Evolutionary conservation across 2,113 vertebrate species (phyloP), one percentile per base, ranked within the genome.

Genomic region (Pongo pygmaeus): DNA sequence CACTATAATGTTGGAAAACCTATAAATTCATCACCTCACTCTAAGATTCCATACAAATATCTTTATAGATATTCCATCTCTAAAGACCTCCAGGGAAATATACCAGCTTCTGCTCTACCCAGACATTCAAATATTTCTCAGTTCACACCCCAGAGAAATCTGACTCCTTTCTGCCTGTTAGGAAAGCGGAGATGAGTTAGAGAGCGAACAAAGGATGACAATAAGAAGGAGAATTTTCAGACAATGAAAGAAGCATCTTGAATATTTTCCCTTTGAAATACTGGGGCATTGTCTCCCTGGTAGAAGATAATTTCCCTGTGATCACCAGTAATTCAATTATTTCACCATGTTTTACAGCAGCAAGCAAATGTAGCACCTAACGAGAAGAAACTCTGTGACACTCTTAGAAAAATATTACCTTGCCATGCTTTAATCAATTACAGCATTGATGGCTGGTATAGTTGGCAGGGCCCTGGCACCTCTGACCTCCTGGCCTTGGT

Each of bases 361-460:
- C 43, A 95, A 95, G 95, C 92, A 94, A 98, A 97, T 93, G 87
- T 46, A 96, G 94, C 93, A 97, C 92, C 95, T 97, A 97, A 97
- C 50, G 13, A 98, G 97, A 94, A 96, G 92, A 97, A 79, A 97
- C 8, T 77, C 89, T 91, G 77, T 85, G 94, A 98, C 95, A 97
- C 52, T 61, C 77, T 97, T 94, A 84, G 89, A 93, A 96, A 98
- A 96, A 96, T 93, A 98, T 97, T 96, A 96, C 88, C 96, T 95
- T 89, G 96, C 8, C 81, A 97, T 78, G 96, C 94, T 98, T 98
- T 98, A 98, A 98, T 99, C 98, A 97, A 97, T 98, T 97, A 98
- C 92, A 98, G 91, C 95, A 74, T 72, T 92, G 97, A 97, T 57
- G 97, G 91, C 0, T 0, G 38, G 95, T 40, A 69, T 20, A 55